These are phyloP conservation scores for Parazoanthus atlanticus DNA, from an alignment of 92 coral and sea anemone species.

Conservation along the genomic window DNA sequence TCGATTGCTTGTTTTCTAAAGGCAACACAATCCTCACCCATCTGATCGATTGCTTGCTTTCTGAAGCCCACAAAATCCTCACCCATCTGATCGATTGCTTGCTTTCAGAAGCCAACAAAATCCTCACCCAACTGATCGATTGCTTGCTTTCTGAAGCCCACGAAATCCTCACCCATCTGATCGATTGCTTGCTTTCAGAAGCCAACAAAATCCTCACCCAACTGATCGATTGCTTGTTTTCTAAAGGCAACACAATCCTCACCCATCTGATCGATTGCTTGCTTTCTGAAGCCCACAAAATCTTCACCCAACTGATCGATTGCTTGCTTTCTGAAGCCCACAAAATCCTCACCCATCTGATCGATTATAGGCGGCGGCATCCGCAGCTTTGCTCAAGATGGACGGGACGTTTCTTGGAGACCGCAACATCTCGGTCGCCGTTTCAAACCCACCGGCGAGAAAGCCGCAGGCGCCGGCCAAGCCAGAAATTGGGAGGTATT, in stretches of 20 bases:
- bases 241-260: not conserved
- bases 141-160: no score
- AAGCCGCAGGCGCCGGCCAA: conserved; percentile 62
- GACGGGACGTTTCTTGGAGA: conserved; percentile 77
- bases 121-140: no score
- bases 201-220: no score
- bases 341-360: not conserved
- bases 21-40: not conserved
- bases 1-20: no score
- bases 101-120: no score
- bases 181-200: no score
- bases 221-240: not conserved
- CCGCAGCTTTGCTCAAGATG: conserved; percentile 78
- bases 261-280: not conserved
- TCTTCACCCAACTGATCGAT: not conserved
- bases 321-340: not conserved
- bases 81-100: no score
- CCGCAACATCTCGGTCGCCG: conserved; percentile 87
- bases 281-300: not conserved
- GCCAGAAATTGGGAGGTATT: conserved; percentile 69
- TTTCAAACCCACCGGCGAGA: conserved; percentile 94
- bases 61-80: no score
- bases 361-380: conserved; percentile 67
- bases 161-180: no score
- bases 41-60: no score